Evolutionary conservation across 2,113 vertebrate genomes (phyloP), one percentile per base, ranked within the genome.

Genomic region (Zosterops borbonicus): DNA sequence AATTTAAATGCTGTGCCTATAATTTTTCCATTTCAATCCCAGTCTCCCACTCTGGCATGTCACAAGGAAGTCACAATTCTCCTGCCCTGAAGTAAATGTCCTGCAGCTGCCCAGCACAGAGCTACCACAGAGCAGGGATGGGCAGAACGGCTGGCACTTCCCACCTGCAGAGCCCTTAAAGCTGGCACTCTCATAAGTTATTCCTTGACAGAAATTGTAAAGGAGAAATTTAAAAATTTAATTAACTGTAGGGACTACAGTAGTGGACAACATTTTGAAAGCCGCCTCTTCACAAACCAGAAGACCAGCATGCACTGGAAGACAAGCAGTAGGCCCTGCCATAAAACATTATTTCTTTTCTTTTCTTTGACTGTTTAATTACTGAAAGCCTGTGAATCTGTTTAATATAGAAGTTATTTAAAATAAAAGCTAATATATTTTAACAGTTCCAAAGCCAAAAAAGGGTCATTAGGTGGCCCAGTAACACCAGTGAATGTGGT

Each of bases 191-290:
- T 50, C 15, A 2, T 7, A 9, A 56, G 7, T 52, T 84, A 46
- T 53, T 37, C 28, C 56, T 49, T 62, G 62, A n/a, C 63, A 77
- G n/a, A 87, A 64, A 47, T 9, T 39, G 3, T 42, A 53, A 85
- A 39, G 20, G 5, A 10, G 6, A 49, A 29, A 41, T 82, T 76
- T 37, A 21, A 22, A 55, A 75, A 50, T 74, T 75, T 56, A 71
- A 27, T 71, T 60, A 52, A 27, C 25, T 59, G 11, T n/a, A 55
- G 1, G 0, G 70, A 44, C 12, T 17, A 18, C 0, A 2, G n/a
- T 7, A 53, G 35, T 20, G 56, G 56, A 35, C 17, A 53, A 31
- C 4, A 4, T 64, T 68, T 27, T 52, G 44, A 60, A 67, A 81
- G 10, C 6, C 15, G 80, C 69, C 13, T 76, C 25, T 49, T 94